Conservation (phyloP, 2,113 vertebrate species). For the Nothocercus nigrocapillus region DNA sequence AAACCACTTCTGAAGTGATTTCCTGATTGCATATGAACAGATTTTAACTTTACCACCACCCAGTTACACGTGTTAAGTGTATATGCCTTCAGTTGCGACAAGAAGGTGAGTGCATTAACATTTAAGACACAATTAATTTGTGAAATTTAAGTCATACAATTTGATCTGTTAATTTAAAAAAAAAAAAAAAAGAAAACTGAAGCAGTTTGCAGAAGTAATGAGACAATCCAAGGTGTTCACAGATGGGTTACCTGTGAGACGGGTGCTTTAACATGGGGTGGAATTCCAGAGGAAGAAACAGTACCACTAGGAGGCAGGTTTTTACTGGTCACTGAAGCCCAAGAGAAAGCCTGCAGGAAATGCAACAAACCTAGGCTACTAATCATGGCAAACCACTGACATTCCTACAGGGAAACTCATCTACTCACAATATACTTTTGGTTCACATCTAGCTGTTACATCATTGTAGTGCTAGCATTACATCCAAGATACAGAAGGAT, state of each 20-base stretch:
- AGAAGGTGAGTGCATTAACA: constrained; percentile 70
- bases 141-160: constrained; percentile 73
- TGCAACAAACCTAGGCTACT: constrained; percentile 85
- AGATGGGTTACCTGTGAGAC: constrained; percentile 94
- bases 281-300: constrained; percentile 93
- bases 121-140: constrained; percentile 65
- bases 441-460: constrained; percentile 59
- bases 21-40: not conserved
- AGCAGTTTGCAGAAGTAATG: constrained; percentile 82
- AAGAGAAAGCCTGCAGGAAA: constrained; percentile 95
- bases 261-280: constrained; percentile 96
- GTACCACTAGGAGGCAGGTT: constrained; percentile 96
- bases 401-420: constrained; percentile 77
- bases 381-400: constrained; percentile 82
- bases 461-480: constrained; percentile 49
- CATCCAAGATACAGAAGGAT: constrained; percentile 46
- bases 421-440: constrained; percentile 70
- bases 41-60: constrained; percentile 59
- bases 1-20: not conserved
- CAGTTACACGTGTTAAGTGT: constrained; percentile 28
- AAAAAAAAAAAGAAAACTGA: constrained; percentile 47
- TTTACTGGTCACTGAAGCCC: constrained; percentile 99
- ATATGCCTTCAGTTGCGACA: constrained; percentile 52
- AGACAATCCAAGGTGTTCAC: constrained; percentile 84
- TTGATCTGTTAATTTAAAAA: constrained; percentile 71